Evolutionary conservation across 2,797 vertebrate species (phyloP).

Genomic region (Phoebastria nigripes): DNA sequence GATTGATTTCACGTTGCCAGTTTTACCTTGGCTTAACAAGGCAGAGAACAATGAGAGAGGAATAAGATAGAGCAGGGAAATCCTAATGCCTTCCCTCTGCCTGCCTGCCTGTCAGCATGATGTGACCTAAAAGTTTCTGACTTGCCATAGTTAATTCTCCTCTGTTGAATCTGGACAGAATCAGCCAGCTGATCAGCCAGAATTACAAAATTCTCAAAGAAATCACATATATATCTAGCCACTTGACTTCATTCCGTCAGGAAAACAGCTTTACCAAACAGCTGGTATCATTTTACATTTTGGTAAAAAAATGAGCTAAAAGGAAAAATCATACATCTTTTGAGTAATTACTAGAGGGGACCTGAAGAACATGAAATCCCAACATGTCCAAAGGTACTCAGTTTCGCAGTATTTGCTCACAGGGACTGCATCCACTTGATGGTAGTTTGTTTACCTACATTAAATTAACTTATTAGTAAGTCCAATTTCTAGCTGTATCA

Average conservation of each 20-base stretch:
- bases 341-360: not conserved
- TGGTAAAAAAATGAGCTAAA: not conserved
- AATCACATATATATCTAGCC: not conserved
- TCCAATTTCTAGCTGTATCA: not conserved
- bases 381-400: not conserved
- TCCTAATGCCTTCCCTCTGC: not conserved
- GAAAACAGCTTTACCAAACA: not conserved
- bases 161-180: not conserved
- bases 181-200: not conserved
- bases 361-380: not conserved
- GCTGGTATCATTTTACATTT: not conserved
- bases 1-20: not conserved
- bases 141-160: not conserved
- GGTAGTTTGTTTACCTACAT: not conserved
- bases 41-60: not conserved
- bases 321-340: not conserved
- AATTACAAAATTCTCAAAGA: not conserved
- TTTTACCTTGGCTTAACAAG: not conserved
- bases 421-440: no score
- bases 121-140: not conserved
- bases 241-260: not conserved
- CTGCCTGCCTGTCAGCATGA: not conserved
- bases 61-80: not conserved
- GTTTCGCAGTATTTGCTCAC: not conserved
- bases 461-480: not conserved